These are phyloP conservation scores for Argyrosomus japonicus DNA, from an alignment of 2,113 vertebrate genomes.

Conservation along the genomic window DNA sequence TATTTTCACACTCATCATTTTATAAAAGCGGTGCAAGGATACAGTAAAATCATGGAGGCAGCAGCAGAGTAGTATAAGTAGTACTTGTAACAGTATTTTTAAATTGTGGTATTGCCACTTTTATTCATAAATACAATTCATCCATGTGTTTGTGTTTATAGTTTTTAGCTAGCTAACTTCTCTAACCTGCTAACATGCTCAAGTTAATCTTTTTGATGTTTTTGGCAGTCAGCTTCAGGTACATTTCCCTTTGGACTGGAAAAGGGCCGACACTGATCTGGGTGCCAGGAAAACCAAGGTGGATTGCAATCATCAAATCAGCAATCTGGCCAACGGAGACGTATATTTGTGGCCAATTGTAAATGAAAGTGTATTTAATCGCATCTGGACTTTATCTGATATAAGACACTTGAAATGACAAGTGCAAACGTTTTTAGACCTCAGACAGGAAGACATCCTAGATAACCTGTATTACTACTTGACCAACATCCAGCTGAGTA, in stretches of 20 bases:
- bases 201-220: neutral
- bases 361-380: conserved; percentile 16
- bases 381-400: neutral
- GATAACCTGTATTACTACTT: conserved; percentile 36
- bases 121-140: neutral
- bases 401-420: conserved; percentile 2
- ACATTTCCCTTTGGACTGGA: neutral
- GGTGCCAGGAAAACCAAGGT: neutral
- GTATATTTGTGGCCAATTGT: neutral
- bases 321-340: neutral
- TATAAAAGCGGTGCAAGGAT: conserved; percentile 1
- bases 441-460: conserved; percentile 33
- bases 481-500: conserved; percentile 45
- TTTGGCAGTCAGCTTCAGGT: conserved; percentile 1
- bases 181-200: neutral
- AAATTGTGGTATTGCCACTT: neutral
- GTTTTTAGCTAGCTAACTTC: neutral
- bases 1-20: conserved; percentile 5
- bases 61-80: neutral
- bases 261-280: neutral
- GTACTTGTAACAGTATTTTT: neutral
- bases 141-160: neutral
- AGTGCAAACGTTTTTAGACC: conserved; percentile 37
- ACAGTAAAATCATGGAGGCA: conserved; percentile 5
- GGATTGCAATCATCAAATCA: neutral